Evolutionary conservation across 2,888 invertebrate species (phyloP), one percentile per base, ranked within the genome.

Genomic region (Apotomis turbidana): DNA sequence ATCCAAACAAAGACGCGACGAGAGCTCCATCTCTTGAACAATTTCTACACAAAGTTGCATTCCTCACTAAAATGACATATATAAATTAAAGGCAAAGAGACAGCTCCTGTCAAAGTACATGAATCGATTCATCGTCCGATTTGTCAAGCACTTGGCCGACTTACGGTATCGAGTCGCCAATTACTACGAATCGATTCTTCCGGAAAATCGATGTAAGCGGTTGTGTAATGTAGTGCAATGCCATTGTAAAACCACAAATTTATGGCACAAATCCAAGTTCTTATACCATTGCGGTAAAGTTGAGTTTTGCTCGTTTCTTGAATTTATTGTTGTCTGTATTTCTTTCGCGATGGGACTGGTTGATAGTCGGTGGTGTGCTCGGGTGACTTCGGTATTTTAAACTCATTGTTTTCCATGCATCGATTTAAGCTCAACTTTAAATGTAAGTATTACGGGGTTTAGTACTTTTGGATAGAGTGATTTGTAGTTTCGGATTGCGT

Each of bases 121-220:
- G 76, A 72, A 78, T 84, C 77, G 74, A 78, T 77, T 70, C 85
- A 75, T 82, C 77, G 85, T 68, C 85, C 88, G 86, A 88, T 89
- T 89, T 78, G 86, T 82, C 81, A 85, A 82, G 86, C 86, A 84
- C 85, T 88, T 86, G 88, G 83, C 86, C 87, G 83, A 85, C 81
- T 87, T 87, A 81, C 85, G 82, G 85, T 84, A 84, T 79, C 80
- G 80, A 81, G 75, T 84, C 78, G 81, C 80, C 83, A 84, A 86
- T 88, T 86, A 85, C 80, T 75, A 77, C 78, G 82, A 87, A 87
- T 86, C 82, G 87, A 86, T 86, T 88, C 83, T 85, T 87, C 88
- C 87, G 88, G 85, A 87, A 87, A 90, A 90, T 89, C 86, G 82
- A 85, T 85, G 80, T 82, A 75, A 82, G 75, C 77, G 77, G 75